These are phyloP conservation scores for Sanderia malayensis DNA, from an alignment of 30 jellyfish, hydroid and myxozoan genomes.

Conservation along the genomic window DNA sequence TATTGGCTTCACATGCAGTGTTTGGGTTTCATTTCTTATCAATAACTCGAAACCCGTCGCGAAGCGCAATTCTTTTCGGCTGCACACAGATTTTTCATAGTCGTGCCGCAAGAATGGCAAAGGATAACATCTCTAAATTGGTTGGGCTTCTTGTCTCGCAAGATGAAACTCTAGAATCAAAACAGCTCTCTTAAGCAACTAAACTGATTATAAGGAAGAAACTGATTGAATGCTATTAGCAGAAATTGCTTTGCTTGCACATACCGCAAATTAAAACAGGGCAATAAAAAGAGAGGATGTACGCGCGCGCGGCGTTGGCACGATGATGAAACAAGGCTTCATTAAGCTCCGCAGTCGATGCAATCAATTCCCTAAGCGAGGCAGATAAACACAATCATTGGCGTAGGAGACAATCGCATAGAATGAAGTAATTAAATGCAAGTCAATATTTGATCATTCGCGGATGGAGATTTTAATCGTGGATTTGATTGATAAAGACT, in stretches of 20 bases:
- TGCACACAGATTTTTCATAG: no score
- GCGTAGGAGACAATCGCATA: not conserved
- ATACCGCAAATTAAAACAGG: not conserved
- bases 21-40: no score
- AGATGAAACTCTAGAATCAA: conserved; percentile 17
- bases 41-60: no score
- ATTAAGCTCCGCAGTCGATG: not conserved
- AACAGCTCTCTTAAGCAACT: not conserved
- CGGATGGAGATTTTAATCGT: not conserved
- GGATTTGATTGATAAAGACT: not conserved
- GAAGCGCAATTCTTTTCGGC: no score
- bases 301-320: not conserved
- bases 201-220: not conserved
- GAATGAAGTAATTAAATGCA: not conserved
- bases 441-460: not conserved
- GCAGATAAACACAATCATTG: not conserved
- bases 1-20: no score
- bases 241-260: not conserved
- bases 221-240: conserved; percentile 11
- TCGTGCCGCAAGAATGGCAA: no score
- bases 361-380: not conserved
- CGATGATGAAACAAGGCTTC: not conserved
- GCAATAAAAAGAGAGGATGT: no score
- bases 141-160: not conserved
- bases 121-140: no score